Evolutionary conservation across 2,888 invertebrate genomes (phyloP).

Genomic region (Diploptera punctata): DNA sequence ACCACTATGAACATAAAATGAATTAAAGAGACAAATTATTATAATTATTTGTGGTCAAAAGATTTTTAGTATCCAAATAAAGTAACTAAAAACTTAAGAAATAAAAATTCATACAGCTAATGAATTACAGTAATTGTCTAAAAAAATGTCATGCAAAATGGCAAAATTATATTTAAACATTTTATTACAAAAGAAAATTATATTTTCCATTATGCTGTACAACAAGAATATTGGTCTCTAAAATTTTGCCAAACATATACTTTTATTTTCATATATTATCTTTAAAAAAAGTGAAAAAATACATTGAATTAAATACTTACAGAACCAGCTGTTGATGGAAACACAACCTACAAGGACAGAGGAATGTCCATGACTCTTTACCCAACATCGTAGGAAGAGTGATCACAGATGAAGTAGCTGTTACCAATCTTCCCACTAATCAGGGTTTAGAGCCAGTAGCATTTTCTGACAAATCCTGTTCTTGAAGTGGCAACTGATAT

Average conservation of each 20-base stretch:
- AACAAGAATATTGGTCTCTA: background rate
- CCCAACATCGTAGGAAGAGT: background rate
- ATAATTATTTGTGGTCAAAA: no score
- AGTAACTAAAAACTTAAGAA: no score
- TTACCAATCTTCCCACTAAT: constrained; percentile 1
- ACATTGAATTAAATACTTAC: background rate
- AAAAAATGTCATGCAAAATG: background rate
- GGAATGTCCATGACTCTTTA: constrained; percentile 25
- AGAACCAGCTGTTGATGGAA: constrained; percentile 26
- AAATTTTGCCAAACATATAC: background rate
- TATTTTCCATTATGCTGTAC: background rate
- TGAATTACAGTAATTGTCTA: background rate
- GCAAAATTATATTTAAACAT: no score
- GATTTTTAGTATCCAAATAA: no score
- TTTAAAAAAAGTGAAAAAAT: background rate
- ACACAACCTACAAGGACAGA: constrained; percentile 28
- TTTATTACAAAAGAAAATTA: background rate
- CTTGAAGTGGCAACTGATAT: background rate
- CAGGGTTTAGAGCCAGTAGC: constrained; percentile 6
- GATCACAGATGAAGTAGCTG: constrained; percentile 16
- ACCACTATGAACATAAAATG: no score
- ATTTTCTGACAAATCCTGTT: constrained; percentile 14
- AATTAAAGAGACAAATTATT: no score
- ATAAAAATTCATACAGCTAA: background rate
- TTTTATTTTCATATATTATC: background rate